Evolutionary conservation across 2,888 invertebrate genomes (phyloP), one percentile per base, ranked within the genome.

Genomic region (Plebejus melissa): DNA sequence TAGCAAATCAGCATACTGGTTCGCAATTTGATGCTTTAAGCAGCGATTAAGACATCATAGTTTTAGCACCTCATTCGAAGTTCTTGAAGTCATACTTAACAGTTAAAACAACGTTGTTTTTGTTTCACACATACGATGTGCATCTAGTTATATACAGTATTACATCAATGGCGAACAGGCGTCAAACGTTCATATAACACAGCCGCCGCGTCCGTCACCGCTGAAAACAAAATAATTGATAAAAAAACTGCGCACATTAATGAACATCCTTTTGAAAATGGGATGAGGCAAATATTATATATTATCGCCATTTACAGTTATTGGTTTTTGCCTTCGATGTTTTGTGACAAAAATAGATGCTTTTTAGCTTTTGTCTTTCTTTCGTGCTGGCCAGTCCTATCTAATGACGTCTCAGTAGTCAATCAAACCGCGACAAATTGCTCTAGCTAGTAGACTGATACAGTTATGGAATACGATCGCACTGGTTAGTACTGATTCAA

Each of bases 221-320:
- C 75, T 75, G 75, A 70, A 75, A 75, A 75, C 1, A 75, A 75
- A 70, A 75, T 22, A 0, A 9, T 32, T 4, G 16, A 16, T 65
- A 16, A 32, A 32, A 11, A 65, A 65, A 65, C 32, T 9, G 41
- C 9, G 41, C 9, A 41, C 41, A 22, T 58, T n/a, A n/a, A 50
- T 50, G 16, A 4, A 9, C 46, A 46, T 0, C 9, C 46, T 46
- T 46, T 7, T 9, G 2, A 46, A 46, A 46, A 11, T 46, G 46
- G 9, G 46, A 46, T 9, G 41, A 41, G 41, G 41, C 11, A 46
- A 46, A 2, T 9, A 46, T 11, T 9, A 46, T 11, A 46, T 11
- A 46, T 46, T 11, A 9, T 46, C 6, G 2, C 9, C 41, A 7
- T 41, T 9, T 9, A 9, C 38, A 5, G 41, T 41, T 7, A 41